Evolutionary conservation across 2,888 invertebrate genomes (phyloP), one percentile per base, ranked within the genome.

Genomic region (Acanthacorydalis orientalis): DNA sequence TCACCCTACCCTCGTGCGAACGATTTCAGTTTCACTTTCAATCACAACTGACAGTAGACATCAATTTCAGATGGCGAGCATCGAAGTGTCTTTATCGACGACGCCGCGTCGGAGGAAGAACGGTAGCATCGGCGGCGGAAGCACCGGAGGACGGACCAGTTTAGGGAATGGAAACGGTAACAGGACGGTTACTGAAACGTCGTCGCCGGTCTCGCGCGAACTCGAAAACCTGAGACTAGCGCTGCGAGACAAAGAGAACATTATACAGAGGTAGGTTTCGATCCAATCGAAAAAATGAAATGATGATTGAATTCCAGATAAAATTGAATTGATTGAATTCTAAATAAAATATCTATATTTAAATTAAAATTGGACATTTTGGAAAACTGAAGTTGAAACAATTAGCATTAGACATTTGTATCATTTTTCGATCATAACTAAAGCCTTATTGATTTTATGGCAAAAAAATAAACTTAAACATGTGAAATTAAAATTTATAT

Each of bases 231-330:
- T 82, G 52, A 74, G 79, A 49, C 75, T 79, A 44, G 80, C 83
- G 2, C 67, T 88, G 35, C 72, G 78, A 40, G 88, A 88, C 64
- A 86, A 86, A 57, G 88, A 88, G 60, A 79, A 83, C 44, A 78
- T 86, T 48, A 88, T 88, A 64, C 83, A 86, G 62, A 86, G 23
- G 23, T 23, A 23, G n/a, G n/a, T 23, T 23, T 23, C 23, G 23
- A 23, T 23, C 6, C 6, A 23, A 4, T 23, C 23, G 3, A 23
- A 23, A 23, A 23, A 23, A n/a, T n/a, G n/a, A n/a, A n/a, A n/a
- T n/a, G n/a, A n/a, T n/a, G n/a, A n/a, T n/a, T n/a, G n/a, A n/a
- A n/a, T n/a, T n/a, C n/a, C n/a, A n/a, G n/a, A n/a, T n/a, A n/a
- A n/a, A n/a, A n/a, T n/a, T n/a, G n/a, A n/a, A n/a, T n/a, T n/a